Conservation (phyloP, 2,113 vertebrate genomes). For the Oreochromis aureus region DNA sequence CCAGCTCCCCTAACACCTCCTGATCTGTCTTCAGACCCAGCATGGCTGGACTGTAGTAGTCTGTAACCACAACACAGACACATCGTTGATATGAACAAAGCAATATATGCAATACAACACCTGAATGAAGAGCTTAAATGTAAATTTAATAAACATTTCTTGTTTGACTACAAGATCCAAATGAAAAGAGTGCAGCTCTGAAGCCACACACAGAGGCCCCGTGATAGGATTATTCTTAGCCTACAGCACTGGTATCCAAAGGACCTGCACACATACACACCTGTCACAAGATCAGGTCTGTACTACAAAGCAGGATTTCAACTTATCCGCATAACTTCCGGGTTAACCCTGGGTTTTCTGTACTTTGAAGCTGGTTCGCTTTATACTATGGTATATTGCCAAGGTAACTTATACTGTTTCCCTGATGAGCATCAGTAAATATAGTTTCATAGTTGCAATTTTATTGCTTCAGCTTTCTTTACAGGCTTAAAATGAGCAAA, state of each 20-base stretch:
- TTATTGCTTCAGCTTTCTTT: not conserved
- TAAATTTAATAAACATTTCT: not conserved
- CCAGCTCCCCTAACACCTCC: constrained; percentile 90
- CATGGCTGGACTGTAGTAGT: constrained; percentile 91
- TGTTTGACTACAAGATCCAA: not conserved
- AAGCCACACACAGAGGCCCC: constrained; percentile 26
- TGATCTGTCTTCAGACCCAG: constrained; percentile 91
- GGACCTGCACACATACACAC: not conserved
- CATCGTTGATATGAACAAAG: not conserved
- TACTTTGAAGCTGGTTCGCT: not conserved
- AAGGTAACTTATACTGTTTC: not conserved
- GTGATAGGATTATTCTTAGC: constrained; percentile 42
- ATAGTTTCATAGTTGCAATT: not conserved
- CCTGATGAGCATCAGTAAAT: not conserved
- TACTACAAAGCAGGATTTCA: not conserved
- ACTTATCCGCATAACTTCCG: not conserved
- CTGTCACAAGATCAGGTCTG: not conserved
- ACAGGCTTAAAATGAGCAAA: not conserved
- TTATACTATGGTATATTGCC: not conserved
- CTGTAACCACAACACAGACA: constrained; percentile 48
- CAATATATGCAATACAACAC: not conserved
- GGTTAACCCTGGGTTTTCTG: not conserved
- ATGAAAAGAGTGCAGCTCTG: not conserved
- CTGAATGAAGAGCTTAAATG: not conserved
- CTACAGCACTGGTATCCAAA: not conserved